Evolutionary conservation across 1,140 invertebrate genomes (phyloP).

Genomic region (Eulimnadia texana): DNA sequence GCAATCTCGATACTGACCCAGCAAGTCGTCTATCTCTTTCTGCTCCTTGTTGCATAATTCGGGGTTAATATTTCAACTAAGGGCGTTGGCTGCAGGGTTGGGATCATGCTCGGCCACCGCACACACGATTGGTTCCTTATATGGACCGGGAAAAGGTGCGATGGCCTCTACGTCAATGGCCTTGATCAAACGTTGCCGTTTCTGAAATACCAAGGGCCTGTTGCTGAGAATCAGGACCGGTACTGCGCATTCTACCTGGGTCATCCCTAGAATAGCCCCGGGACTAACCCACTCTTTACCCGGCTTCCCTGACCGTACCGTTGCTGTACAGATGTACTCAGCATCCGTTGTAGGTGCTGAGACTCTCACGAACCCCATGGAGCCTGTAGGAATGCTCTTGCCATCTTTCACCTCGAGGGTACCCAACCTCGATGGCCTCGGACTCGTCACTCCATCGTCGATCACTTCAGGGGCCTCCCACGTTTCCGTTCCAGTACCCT

Average conservation of each 20-base stretch:
- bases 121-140: not conserved
- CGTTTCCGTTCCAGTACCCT: not conserved
- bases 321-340: not conserved
- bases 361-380: not conserved
- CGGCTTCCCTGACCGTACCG: not conserved
- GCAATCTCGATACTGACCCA: not conserved
- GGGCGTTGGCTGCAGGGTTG: not conserved
- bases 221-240: constrained; percentile 1
- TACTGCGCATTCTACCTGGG: not conserved
- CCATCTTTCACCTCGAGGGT: not conserved
- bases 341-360: not conserved
- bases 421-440: not conserved
- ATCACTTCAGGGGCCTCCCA: not conserved
- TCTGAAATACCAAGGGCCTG: not conserved
- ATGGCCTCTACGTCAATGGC: no score
- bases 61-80: not conserved
- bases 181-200: no score
- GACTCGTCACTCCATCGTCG: not conserved
- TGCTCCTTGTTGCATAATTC: no score
- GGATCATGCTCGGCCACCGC: not conserved
- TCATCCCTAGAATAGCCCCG: not conserved
- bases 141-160: no score
- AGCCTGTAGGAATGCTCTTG: not conserved
- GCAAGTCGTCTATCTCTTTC: not conserved
- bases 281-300: constrained; percentile 4